Evolutionary conservation across 2,888 invertebrate genomes (phyloP), one percentile per base, ranked within the genome.

Genomic region (Cephus spinipes): DNA sequence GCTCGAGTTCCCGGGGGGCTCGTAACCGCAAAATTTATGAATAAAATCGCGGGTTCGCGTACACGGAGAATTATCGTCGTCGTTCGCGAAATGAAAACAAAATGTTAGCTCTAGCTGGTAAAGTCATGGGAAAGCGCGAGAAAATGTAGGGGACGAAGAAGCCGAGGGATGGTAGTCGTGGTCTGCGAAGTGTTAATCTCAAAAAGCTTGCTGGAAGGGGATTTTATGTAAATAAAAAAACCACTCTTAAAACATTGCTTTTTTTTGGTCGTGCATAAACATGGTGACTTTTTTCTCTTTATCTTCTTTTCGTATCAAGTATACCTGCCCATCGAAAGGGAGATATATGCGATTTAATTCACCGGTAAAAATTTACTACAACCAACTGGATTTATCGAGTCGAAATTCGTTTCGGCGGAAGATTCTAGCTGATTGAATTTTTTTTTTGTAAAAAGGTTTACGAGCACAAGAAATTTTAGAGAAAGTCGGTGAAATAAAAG

Each of bases 21-120:
- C 77, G 75, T 80, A 81, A 81, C 81, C 73, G 77, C 68, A 68
- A 77, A 79, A 81, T 79, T 81, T 80, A 79, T 74, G 78, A 33
- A 80, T 76, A 75, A 81, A 80, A 77, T 55, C 74, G n/a, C 73
- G 15, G 23, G 6, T 23, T 55, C 9, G 55, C 23, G 55, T 55
- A 55, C 55, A 55, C 55, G 23, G 55, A 55, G 23, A 55, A 55
- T 55, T 55, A 55, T 55, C 55, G 55, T 55, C 9, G 55, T 55
- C 55, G 55, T 23, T 23, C 55, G 23, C 55, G 55, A 23, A 55
- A 55, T 55, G 23, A 55, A 55, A 55, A 55, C 55, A 55, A 55
- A 55, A 55, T 55, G 55, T 55, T 55, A 55, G 23, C 55, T 23
- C 55, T 9, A 9, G 23, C 23, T 55, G 55, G 23, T 23, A 55